These are phyloP conservation scores for Paedocypris micromegethes DNA, from an alignment of 2,797 vertebrate genomes.

Conservation along the genomic window DNA sequence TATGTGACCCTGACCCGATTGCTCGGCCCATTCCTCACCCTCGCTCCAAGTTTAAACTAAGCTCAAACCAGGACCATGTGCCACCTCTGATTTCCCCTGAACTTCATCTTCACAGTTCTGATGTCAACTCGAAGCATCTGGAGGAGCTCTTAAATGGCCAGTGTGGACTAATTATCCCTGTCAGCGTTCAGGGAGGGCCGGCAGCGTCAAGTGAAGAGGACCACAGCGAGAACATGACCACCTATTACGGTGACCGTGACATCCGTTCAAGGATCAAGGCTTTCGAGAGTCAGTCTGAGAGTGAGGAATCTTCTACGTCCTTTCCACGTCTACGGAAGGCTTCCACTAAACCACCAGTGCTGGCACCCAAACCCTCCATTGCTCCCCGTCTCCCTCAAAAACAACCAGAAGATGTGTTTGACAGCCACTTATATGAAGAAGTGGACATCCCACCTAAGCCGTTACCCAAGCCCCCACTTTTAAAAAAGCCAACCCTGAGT, in stretches of 20 bases:
- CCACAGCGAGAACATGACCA: slow-evolving; percentile 69
- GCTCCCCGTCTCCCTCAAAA: slow-evolving; percentile 66
- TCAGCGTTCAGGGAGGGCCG: slow-evolving; percentile 32
- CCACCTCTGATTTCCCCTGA: slow-evolving; percentile 51
- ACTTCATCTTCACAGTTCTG: slow-evolving; percentile 12
- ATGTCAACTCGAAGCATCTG: slow-evolving; percentile 49
- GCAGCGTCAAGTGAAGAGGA: slow-evolving; percentile 35
- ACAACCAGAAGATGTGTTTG: slow-evolving; percentile 61
- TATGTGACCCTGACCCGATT: slow-evolving; percentile 44
- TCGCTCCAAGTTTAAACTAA: slow-evolving; percentile 73
- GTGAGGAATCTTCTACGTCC: slow-evolving; percentile 58
- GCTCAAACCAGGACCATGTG: slow-evolving; percentile 57
- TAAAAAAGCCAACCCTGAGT: slow-evolving; percentile 60
- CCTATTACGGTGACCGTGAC: slow-evolving; percentile 70
- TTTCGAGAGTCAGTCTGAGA: slow-evolving; percentile 77
- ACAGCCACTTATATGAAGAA: slow-evolving; percentile 55
- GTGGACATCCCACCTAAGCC: slow-evolving; percentile 55
- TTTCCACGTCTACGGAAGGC: slow-evolving; percentile 71
- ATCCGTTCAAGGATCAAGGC: slow-evolving; percentile 83
- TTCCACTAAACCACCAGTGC: slow-evolving; percentile 61
- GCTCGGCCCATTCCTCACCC: slow-evolving; percentile 80
- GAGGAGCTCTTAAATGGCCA: slow-evolving; percentile 60
- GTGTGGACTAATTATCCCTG: slow-evolving; percentile 25
- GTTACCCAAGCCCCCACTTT: slow-evolving; percentile 68
- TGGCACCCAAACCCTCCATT: slow-evolving; percentile 74